Evolutionary conservation across 2,113 vertebrate genomes (phyloP), one percentile per base, ranked within the genome.

Genomic region (Trachemys scripta): DNA sequence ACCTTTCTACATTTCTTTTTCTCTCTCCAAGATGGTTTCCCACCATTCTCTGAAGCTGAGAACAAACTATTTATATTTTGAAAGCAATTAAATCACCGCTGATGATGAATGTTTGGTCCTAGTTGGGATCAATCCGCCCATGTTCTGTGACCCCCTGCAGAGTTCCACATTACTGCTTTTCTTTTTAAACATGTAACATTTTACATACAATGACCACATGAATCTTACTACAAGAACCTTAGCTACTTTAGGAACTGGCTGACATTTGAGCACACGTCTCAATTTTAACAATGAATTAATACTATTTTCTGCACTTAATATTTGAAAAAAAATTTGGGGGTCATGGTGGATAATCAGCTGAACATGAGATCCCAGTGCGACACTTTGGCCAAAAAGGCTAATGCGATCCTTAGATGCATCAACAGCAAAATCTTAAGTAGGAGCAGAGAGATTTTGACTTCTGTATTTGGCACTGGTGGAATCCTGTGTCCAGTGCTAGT

Each of bases 161-260:
- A 2, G 0, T 16, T 6, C 65, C 0, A 2, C 3, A 8, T 0
- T 5, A 0, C 0, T n/a, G 35, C 62, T n/a, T 1, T 81, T 2
- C 53, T 1, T 0, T 0, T n/a, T 0, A 1, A 17, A 16, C 49
- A n/a, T 69, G 35, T 69, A n/a, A 75, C n/a, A 75, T 42, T 75
- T 38, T 72, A 75, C 42, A 42, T 86, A 2, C 0, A 2, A 62
- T 59, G 65, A 0, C 3, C 50, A 0, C 16, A 49, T 31, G 29
- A 31, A 35, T 3, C 45, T 49, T 27, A 49, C 76, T 8, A 25
- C 14, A 50, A 29, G 24, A 59, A 1, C 10, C 56, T 9, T 42
- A 75, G 12, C 22, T 42, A 75, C 72, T 75, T 75, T 22, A 42
- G 72, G 72, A 75, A 42, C 20, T 45, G 72, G 5, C 38, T 42